Percentiles rank a stretch among this genome's conserved stretches.
Evolutionary conservation across 2,113 vertebrate genomes (phyloP).

Genomic region (Oxygymnocypris stewartii): DNA sequence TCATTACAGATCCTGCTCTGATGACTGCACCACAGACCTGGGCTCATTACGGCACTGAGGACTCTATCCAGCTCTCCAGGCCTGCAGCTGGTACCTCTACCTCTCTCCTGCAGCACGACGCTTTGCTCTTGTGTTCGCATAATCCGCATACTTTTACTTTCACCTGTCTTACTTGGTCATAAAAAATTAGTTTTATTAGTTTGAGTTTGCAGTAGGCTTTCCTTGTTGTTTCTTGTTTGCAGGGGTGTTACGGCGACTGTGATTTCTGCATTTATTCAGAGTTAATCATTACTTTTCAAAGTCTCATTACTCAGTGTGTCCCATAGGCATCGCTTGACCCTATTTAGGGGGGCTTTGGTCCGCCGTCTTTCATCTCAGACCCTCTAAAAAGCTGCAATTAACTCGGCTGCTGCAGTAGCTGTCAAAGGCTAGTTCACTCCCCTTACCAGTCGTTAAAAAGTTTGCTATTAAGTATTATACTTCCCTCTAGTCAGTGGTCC

Average conservation of each 20-base stretch:
- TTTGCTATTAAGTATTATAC: conserved; percentile 2
- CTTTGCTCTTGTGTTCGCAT: neutral
- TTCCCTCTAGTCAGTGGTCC: neutral
- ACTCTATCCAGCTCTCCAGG: conserved; percentile 53
- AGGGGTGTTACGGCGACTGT: neutral
- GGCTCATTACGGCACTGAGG: conserved; percentile 67
- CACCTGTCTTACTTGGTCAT: neutral
- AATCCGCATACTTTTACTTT: neutral
- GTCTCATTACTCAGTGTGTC: conserved; percentile 20
- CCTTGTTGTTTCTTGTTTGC: neutral
- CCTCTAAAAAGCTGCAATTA: conserved; percentile 24
- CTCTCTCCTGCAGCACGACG: neutral
- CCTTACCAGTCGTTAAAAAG: conserved; percentile 8
- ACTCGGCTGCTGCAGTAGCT: neutral
- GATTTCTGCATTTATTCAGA: conserved; percentile 5
- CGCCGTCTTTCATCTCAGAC: neutral
- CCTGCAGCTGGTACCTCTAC: conserved; percentile 44
- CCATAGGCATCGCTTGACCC: conserved; percentile 6
- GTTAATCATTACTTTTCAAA: conserved; percentile 27
- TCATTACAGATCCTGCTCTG: conserved; percentile 74
- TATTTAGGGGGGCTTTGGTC: conserved; percentile 20
- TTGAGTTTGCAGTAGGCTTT: neutral
- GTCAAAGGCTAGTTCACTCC: neutral
- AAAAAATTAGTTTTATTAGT: neutral
- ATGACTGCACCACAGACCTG: conserved; percentile 67